Base-by-base conservation (phyloP, 2,888 invertebrate genomes). In the Nasonia oneida region DNA sequence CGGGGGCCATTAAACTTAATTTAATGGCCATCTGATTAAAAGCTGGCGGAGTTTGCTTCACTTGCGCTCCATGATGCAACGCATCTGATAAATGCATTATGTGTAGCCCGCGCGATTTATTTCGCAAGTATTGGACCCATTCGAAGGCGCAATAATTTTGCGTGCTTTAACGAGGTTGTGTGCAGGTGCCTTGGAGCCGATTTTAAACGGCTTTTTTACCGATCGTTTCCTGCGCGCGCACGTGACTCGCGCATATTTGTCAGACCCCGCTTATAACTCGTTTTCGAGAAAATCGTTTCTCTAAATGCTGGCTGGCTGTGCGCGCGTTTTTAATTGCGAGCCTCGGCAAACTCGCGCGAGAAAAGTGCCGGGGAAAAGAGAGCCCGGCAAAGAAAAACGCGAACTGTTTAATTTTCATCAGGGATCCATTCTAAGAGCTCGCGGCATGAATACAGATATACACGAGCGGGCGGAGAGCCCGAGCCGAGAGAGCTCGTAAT, bases 321-420 rank as follows among this genome's bases (percentile, higher is more conserved):
- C 6, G 8, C 33, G 14, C 10, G 12, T 29, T 67, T 33, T 67
- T 33, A 50, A 78, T 78, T 33, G 47, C 67, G 18, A 18, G 76
- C n/a, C 1, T 18, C 53, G 76, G 76, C 18, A 18, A 61, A 47
- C 37, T n/a, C 23, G 37, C 33, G 67, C 47, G 74, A 53, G 53
- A 75, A 81, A 80, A 70, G 42, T 1, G 14, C 8, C 12, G 29
- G 14, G 1, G 23, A 64, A 78, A 73, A 73, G 53, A 15, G 23
- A n/a, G n/a, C 33, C 0, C 29, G 3, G 18, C 18, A n/a, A 84
- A 75, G 67, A 57, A 75, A 78, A 84, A 77, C 57, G 76, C 14
- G 71, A 67, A 70, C 77, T 80, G 76, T 85, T 85, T 85, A 85
- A 83, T 86, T 83, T 83, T 83, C 85, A 83, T 82, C 79, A 75